phyloP scores from a whole-genome alignment of 2,113 vertebrate genomes.

The Mastomys natalensis region DNA sequence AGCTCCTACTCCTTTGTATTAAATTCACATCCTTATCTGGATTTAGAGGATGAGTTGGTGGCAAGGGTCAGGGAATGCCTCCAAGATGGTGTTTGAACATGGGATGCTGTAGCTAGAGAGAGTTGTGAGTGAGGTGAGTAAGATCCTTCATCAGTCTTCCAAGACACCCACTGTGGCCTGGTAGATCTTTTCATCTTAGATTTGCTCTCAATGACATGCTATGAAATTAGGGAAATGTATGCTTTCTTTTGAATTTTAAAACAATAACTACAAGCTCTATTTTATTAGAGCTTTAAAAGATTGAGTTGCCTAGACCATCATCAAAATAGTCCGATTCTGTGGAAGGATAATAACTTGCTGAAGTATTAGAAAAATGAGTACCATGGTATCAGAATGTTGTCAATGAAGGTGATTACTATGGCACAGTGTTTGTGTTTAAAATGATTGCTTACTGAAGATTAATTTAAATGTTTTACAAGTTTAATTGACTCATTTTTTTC shows the following conservation, averaged over 20 bases:
- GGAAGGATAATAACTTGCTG: neutral
- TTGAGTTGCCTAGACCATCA: neutral
- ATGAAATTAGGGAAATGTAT: neutral
- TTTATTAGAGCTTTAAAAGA: neutral
- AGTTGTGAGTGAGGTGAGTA: neutral
- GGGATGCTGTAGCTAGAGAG: neutral
- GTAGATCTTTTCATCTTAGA: neutral
- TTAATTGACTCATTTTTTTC: neutral
- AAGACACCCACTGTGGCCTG: neutral
- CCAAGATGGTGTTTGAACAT: neutral
- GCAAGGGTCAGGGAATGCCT: neutral
- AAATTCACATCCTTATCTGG: neutral
- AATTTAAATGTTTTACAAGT: conserved; percentile 28
- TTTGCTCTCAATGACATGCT: neutral
- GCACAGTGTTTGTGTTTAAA: neutral
- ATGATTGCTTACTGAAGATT: neutral
- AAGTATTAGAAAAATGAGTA: conserved; percentile 10
- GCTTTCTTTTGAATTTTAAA: conserved; percentile 23
- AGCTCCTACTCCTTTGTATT: neutral
- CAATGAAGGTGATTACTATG: neutral
- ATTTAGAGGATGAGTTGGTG: neutral
- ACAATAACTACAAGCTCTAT: neutral
- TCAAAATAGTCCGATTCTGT: neutral
- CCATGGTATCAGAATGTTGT: neutral
- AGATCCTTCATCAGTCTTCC: neutral